These are phyloP conservation scores for Halyomorpha halys DNA, from an alignment of 1,140 invertebrate genomes.

Conservation along the genomic window DNA sequence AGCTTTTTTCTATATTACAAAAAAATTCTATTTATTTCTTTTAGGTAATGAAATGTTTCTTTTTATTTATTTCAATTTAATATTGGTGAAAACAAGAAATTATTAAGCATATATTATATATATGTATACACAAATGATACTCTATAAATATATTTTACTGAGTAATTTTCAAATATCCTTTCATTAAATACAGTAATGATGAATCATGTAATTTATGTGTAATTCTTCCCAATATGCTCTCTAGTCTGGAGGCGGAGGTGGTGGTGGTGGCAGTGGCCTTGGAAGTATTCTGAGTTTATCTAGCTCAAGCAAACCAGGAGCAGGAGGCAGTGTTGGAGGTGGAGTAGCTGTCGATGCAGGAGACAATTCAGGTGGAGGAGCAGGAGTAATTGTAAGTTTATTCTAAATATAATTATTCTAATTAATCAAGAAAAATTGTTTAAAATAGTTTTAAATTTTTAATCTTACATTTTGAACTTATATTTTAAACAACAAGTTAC, in stretches of 20 bases:
- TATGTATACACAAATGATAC: no score
- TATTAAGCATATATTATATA: no score
- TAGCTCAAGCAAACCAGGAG: conserved; percentile 24
- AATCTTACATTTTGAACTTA: background rate
- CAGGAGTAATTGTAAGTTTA: conserved; percentile 5
- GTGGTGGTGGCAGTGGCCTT: conserved; percentile 26
- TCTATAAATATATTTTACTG: no score
- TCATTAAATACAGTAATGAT: no score
- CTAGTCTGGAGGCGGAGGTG: conserved; percentile 21
- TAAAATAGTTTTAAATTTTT: background rate
- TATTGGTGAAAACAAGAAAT: no score
- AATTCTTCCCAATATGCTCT: background rate
- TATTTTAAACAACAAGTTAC: no score
- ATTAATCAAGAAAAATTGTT: background rate
- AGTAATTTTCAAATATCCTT: no score
- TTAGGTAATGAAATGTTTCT: no score
- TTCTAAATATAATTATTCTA: conserved; percentile 2
- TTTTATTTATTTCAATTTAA: no score
- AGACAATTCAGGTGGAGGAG: conserved; percentile 9
- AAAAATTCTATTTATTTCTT: no score
- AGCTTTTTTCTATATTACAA: no score
- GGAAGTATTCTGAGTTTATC: conserved; percentile 23
- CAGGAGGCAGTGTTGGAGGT: conserved; percentile 13
- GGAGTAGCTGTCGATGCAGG: conserved; percentile 10
- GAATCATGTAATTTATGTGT: no score